Base-by-base conservation (phyloP, 2,888 invertebrate species). In the Megaustenia siamemsis region DNA sequence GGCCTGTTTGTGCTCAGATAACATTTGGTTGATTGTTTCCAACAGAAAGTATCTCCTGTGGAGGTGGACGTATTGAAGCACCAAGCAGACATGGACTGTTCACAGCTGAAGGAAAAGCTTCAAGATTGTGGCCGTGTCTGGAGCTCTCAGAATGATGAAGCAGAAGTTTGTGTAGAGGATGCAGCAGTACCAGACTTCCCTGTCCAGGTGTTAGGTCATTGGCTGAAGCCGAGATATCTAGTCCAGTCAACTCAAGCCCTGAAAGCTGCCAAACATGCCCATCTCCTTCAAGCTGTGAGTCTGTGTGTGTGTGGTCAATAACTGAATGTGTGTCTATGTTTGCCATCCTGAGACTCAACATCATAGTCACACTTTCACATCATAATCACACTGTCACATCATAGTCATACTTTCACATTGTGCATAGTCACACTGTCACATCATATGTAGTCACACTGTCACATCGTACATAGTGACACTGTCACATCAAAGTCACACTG, bases 41-140 rank as follows among this genome's bases (percentile, higher is more conserved):
- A n/a, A 38, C 80, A 80, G 80, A 80, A 69, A 80, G 53, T 80
- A 12, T 49, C 80, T 8, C 49, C 24, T 53, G 53, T 49, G 28
- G 80, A 69, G 15, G n/a, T 69, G 2, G 49, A 69, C 24, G 53
- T 35, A 10, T 24, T 80, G 32, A 69, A 40, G 21, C 38, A 49
- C 18, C 69, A 49, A 0, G 6, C 69, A 45, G 80, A 80, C 28
- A 53, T 8, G 18, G 80, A 80, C 24, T 24, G 68, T 15, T 69
- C 80, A 24, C 68, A 53, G 53, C 38, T 80, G 53, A 21, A 49
- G 35, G 53, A 69, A 24, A 68, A 12, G 40, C 69, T 80, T 5
- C 80, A 53, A 2, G 32, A 69, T 28, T 80, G 80, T 32, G 80
- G 80, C 4, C 49, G 53, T 10, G 80, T 68, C 49, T 68, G 69